phyloP scores from a whole-genome alignment of 2,797 vertebrate genomes.

The Enteromius thamalakanensis region DNA sequence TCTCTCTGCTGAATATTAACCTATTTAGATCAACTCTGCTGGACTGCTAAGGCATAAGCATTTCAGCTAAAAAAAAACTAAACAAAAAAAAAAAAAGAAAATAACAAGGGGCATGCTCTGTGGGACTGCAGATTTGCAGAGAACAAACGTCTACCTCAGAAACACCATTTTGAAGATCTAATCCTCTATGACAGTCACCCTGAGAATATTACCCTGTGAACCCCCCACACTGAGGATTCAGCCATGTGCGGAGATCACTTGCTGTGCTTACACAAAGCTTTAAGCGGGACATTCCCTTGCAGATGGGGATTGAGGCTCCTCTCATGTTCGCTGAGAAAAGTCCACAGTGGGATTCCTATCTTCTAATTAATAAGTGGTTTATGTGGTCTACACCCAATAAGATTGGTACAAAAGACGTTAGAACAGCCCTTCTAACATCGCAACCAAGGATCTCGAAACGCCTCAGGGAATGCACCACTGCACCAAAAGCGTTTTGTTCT shows the following conservation, averaged over 20 bases:
- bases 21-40: conserved; percentile 20
- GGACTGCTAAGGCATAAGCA: conserved; percentile 4
- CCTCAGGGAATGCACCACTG: conserved; percentile 66
- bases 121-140: conserved; percentile 28
- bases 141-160: conserved; percentile 26
- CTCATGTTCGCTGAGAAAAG: conserved; percentile 50
- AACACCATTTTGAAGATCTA: conserved; percentile 38
- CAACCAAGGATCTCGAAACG: conserved; percentile 63
- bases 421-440: conserved; percentile 63
- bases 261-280: conserved; percentile 56
- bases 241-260: conserved; percentile 35
- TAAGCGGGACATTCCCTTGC: conserved; percentile 39
- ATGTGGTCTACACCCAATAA: conserved; percentile 69
- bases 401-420: conserved; percentile 78
- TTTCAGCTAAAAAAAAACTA: background rate
- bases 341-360: conserved; percentile 66
- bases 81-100: background rate
- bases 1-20: conserved; percentile 18
- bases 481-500: conserved; percentile 74
- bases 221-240: conserved; percentile 37
- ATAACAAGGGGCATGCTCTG: background rate
- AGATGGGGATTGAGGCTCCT: conserved; percentile 53
- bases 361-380: conserved; percentile 79
- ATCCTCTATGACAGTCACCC: conserved; percentile 44
- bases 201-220: conserved; percentile 33